Evolutionary conservation across 2,797 vertebrate species (phyloP), one percentile per base, ranked within the genome.

Genomic region (Brachymystax lenok): DNA sequence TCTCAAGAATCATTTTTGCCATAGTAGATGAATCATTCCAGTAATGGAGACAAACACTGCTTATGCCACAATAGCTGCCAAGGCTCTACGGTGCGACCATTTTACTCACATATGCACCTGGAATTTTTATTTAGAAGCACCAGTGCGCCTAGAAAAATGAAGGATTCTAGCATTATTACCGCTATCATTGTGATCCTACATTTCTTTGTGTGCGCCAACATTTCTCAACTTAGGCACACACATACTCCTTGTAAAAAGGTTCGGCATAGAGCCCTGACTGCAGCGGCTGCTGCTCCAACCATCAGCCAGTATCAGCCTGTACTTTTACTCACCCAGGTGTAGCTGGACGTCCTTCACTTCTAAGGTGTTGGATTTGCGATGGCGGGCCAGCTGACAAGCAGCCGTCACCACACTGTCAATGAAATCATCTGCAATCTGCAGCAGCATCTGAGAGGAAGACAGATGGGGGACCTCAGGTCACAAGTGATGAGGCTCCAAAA

Each of bases 321-420:
- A 27, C 27, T 66, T 12, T 28, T 51, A 87, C 93, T 87, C 87
- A 99, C 98, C 98, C 2, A 99, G 95, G 90, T 99, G 98, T 85
- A 99, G 83, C 80, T 99, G 98, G 79, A 99, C 97, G 1, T 99
- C 98, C 87, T 99, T 99, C 79, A 99, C 98, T 86, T 99, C 98
- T 88, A 99, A 92, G 66, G 97, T 99, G 92, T 96, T 99, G 28
- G 98, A 99, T 84, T 98, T 99, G 83, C 98, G 96, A 87, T 99
- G 98, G 73, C 98, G 95, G 0, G 98, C 97, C 0, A 99, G 94
- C 84, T 99, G 98, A 89, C 98, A 99, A 50, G 98, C 98, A 0
- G 98, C 98, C 0, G 97, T 98, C 88, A 99, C 98, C 51, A 99
- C 98, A 0, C 97, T 99, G 92, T 99, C 98, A 1, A 99, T 99